Base-by-base conservation (phyloP, 2,797 vertebrate species). In the Saguinus oedipus region DNA sequence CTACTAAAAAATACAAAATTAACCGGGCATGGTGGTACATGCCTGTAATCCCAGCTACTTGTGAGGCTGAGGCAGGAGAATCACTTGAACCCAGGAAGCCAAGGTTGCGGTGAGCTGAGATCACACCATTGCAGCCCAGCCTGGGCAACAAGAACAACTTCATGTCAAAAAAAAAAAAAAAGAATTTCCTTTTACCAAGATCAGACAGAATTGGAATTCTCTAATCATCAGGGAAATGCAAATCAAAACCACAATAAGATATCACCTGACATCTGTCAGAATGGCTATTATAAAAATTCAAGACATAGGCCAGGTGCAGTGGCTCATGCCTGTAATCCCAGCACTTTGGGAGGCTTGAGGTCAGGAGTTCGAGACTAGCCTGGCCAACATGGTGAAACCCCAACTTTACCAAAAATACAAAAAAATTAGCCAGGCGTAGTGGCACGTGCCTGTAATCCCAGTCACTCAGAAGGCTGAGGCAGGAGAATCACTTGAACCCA, bases 381-480 rank as follows among this genome's bases (percentile, higher is more conserved):
- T 70, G 33, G 33, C 33, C 64, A 70, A 70, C 64, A 70, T 36
- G 30, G 7, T 20, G 33, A 70, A n/a, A 70, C 64, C 64, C 33
- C 8, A 9, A n/a, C 33, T 70, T 36, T 36, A 70, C 64, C 15
- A 70, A n/a, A 70, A 36, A 20, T 20, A 33, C n/a, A 70, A 70
- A 70, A 68, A 70, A 20, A 19, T 70, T 70, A 19, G 7, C 64
- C 33, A 36, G 64, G 64, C 1, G 1, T 70, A 33, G 33, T 70
- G 17, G 64, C 33, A n/a, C 1, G 1, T 0, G 1, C 33, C 64
- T 36, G 33, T 70, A n/a, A n/a, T n/a, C n/a, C 33, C 64, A 36
- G 64, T 19, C n/a, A 70, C 64, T 36, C 8, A 2, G 33, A 17
- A 70, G 15, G 64, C 33, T 70, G 64, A 70, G 33, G 64, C 64